These are phyloP conservation scores for Beroe forskalii DNA, from an alignment of 37 sponge, comb jelly and placozoan genomes.

Conservation along the genomic window DNA sequence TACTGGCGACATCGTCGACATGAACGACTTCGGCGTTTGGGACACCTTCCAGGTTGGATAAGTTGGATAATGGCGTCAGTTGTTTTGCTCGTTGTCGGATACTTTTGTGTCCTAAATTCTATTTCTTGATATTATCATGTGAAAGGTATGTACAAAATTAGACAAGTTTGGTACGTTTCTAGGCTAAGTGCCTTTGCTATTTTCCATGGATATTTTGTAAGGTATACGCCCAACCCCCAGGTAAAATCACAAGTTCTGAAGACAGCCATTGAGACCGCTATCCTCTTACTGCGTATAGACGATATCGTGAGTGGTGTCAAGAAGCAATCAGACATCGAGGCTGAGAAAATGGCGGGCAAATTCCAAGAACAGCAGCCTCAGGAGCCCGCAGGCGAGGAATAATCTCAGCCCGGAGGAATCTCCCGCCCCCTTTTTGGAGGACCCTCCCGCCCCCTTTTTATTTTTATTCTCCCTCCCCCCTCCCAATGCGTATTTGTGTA, in stretches of 20 bases:
- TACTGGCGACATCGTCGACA: constrained; percentile 85
- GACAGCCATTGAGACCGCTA: constrained; percentile 99
- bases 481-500: constrained; percentile 7
- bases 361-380: constrained; percentile 22
- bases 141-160: no score
- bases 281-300: constrained; percentile 94
- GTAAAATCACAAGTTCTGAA: constrained; percentile 71
- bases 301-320: constrained; percentile 98
- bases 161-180: no score
- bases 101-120: no score
- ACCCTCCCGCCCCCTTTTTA: constrained; percentile 24
- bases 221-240: no score
- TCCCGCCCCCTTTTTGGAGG: no score
- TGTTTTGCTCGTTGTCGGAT: no score
- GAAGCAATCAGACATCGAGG: constrained; percentile 70
- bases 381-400: constrained; percentile 6
- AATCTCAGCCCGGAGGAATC: no score
- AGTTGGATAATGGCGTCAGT: no score
- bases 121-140: no score
- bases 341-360: constrained; percentile 65
- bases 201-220: no score
- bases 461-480: neutral
- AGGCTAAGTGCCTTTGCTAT: no score
- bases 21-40: constrained; percentile 97
- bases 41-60: constrained; percentile 91